Conservation (phyloP, 2,113 vertebrate species). For the Corythaixoides concolor region DNA sequence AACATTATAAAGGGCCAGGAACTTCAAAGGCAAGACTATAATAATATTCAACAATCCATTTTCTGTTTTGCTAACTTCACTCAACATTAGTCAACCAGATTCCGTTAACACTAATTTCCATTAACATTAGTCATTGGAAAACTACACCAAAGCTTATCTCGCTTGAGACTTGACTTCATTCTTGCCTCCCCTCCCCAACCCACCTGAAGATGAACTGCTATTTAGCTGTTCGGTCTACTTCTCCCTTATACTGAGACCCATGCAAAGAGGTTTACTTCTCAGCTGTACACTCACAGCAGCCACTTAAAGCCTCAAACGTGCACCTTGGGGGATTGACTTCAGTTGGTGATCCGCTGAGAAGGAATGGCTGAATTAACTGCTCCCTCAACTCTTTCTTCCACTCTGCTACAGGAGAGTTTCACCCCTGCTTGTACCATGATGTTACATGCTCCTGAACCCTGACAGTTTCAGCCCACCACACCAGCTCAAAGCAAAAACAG, state of each 20-base stretch:
- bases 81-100: not conserved
- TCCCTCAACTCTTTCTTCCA: not conserved
- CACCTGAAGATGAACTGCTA: not conserved
- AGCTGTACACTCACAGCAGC: not conserved
- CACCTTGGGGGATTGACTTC: not conserved
- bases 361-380: not conserved
- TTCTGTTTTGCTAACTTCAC: not conserved
- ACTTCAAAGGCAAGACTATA: slow-evolving; percentile 20
- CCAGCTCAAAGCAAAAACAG: not conserved
- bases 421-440: not conserved
- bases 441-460: not conserved
- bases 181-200: not conserved
- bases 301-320: not conserved
- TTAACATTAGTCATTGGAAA: not conserved
- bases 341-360: not conserved
- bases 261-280: not conserved
- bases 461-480: not conserved
- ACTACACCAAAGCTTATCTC: not conserved
- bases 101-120: not conserved
- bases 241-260: not conserved
- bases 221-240: not conserved
- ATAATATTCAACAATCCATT: not conserved
- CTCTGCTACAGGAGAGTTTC: not conserved
- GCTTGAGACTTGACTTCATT: not conserved
- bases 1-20: not conserved